Evolutionary conservation across 2,113 vertebrate genomes (phyloP).

Genomic region (Toxotes jaculatrix): DNA sequence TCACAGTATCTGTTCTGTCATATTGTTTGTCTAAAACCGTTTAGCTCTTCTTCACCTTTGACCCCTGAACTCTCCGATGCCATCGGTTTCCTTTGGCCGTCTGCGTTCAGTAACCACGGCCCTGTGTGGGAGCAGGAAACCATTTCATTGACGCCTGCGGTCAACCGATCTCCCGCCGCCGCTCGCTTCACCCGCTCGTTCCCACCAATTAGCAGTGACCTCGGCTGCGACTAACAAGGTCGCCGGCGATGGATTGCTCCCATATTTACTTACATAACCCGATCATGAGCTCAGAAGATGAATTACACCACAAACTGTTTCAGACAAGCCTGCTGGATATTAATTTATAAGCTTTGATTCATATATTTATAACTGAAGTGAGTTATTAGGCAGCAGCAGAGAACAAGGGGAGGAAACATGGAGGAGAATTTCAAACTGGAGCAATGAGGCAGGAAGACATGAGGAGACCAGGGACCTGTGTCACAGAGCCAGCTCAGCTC

Average conservation of each 20-base stretch:
- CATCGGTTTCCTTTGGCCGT: neutral
- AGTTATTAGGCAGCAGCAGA: slow-evolving; percentile 54
- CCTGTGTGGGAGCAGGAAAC: slow-evolving; percentile 14
- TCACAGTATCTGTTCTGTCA: neutral
- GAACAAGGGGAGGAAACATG: slow-evolving; percentile 45
- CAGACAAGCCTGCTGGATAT: slow-evolving; percentile 62
- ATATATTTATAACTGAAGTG: slow-evolving; percentile 55
- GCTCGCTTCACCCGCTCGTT: slow-evolving; percentile 10
- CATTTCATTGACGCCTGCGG: slow-evolving; percentile 21
- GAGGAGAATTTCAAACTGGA: slow-evolving; percentile 54
- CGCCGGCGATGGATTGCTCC: slow-evolving; percentile 50
- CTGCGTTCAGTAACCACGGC: neutral
- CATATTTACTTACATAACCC: slow-evolving; percentile 57
- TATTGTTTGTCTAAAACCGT: neutral
- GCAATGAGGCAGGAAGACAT: slow-evolving; percentile 23
- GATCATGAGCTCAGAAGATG: slow-evolving; percentile 64
- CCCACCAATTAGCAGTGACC: slow-evolving; percentile 57
- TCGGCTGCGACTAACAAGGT: slow-evolving; percentile 55
- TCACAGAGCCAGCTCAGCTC: neutral
- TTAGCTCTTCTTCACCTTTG: neutral
- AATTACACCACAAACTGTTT: slow-evolving; percentile 57
- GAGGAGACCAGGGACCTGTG: neutral
- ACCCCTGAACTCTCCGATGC: slow-evolving; percentile 4
- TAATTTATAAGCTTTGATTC: slow-evolving; percentile 62
- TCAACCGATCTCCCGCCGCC: neutral